Conservation (phyloP, 1,140 invertebrate genomes). For the Plectrocnemia conspersa region DNA sequence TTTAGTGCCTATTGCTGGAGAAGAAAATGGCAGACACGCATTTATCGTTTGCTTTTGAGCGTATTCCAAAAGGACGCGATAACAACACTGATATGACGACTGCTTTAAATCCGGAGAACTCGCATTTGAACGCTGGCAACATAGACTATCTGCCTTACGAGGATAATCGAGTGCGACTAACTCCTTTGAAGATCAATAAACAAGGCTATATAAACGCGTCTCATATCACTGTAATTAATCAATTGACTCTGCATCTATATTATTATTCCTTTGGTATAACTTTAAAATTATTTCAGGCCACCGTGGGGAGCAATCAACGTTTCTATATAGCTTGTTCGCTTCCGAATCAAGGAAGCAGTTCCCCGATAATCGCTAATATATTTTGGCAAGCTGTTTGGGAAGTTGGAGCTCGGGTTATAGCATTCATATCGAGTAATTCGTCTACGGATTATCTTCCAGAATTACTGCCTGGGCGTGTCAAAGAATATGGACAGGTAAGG, state of each 20-base stretch:
- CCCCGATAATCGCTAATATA: slow-evolving; percentile 71
- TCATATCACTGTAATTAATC: slow-evolving; percentile 59
- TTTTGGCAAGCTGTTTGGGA: slow-evolving; percentile 91
- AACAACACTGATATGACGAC: slow-evolving; percentile 58
- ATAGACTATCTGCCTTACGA: slow-evolving; percentile 82
- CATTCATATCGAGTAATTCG: slow-evolving; percentile 49
- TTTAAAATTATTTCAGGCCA: slow-evolving; percentile 51
- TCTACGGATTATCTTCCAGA: slow-evolving; percentile 42
- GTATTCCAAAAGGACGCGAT: slow-evolving; percentile 73
- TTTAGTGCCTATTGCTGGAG: slow-evolving; percentile 75
- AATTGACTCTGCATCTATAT: slow-evolving; percentile 4
- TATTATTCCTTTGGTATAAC: not conserved
- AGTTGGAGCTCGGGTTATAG: slow-evolving; percentile 71
- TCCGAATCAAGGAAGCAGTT: slow-evolving; percentile 53
- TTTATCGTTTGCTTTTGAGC: slow-evolving; percentile 82
- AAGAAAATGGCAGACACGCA: slow-evolving; percentile 75
- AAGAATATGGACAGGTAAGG: slow-evolving; percentile 53
- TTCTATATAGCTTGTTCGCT: slow-evolving; percentile 63
- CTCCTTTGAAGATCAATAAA: slow-evolving; percentile 72
- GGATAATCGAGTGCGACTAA: slow-evolving; percentile 74
- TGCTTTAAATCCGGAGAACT: slow-evolving; percentile 63
- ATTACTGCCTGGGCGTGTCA: slow-evolving; percentile 35
- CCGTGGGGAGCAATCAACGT: slow-evolving; percentile 66
- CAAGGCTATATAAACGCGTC: slow-evolving; percentile 88
- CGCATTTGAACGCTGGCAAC: slow-evolving; percentile 53